A percentile compares a stretch with the other conserved stretches of the same genome.
Conservation (phyloP, 2,113 vertebrate genomes). For the Anarrhichthys ocellatus region DNA sequence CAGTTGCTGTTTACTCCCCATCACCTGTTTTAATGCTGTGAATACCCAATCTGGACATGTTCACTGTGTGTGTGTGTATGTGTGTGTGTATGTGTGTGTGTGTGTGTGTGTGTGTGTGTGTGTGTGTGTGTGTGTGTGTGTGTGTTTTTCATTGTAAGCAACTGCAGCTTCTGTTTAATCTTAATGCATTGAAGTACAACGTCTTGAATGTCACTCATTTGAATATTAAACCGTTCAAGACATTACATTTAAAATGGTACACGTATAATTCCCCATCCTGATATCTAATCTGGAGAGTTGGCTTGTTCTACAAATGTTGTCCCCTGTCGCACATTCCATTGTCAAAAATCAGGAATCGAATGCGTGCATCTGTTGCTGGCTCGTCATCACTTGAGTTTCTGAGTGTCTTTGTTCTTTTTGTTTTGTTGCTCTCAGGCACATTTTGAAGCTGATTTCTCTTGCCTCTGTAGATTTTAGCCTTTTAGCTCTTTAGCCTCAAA, state of each 20-base stretch:
- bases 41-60: conserved; percentile 74
- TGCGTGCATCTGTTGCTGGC: conserved; percentile 58
- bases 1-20: conserved; percentile 58
- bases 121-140: conserved; percentile 61
- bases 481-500: conserved; percentile 81
- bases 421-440: conserved; percentile 73
- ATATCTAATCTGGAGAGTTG: conserved; percentile 29
- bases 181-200: conserved; percentile 47
- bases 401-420: conserved; percentile 28
- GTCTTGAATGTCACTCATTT: conserved; percentile 34
- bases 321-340: conserved; percentile 72
- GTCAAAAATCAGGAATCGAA: conserved; percentile 59
- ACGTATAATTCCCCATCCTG: conserved; percentile 28
- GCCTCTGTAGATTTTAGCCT: conserved; percentile 77
- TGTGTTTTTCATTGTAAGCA: conserved; percentile 67
- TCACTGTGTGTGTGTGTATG: conserved; percentile 63
- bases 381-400: conserved; percentile 64
- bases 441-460: conserved; percentile 73
- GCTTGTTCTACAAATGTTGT: conserved; percentile 36
- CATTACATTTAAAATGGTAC: conserved; percentile 50
- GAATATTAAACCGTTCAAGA: conserved; percentile 23
- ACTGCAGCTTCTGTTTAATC: conserved; percentile 57
- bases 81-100: conserved; percentile 63
- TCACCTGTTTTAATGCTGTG: conserved; percentile 83
- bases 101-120: conserved; percentile 61